phyloP scores from a whole-genome alignment of 2,113 vertebrate genomes.

The Chrysochloris asiatica region DNA sequence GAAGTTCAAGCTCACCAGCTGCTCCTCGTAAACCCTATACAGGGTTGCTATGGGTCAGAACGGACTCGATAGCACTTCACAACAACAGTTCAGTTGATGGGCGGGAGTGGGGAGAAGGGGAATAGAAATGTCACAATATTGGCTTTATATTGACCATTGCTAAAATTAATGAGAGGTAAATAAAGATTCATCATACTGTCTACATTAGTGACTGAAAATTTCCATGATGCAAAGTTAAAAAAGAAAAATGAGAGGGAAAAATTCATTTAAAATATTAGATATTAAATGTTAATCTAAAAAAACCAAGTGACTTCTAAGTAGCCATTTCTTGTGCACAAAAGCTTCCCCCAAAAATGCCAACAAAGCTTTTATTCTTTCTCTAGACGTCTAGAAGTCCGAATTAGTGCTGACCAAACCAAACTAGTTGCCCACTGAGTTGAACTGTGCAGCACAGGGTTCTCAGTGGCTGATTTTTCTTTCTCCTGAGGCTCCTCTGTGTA shows the following conservation, averaged over 20 bases:
- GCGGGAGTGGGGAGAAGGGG: not conserved
- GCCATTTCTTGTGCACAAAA: constrained; percentile 17
- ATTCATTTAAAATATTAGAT: not conserved
- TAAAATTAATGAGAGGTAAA: not conserved
- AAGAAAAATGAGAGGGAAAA: not conserved
- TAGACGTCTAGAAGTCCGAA: not conserved
- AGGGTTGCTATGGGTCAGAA: too few relatives aligned
- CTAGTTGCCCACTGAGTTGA: not conserved
- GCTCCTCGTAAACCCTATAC: too few relatives aligned
- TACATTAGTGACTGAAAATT: not conserved
- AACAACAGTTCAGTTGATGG: not conserved
- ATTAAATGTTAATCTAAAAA: too few relatives aligned
- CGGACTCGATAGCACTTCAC: too few relatives aligned
- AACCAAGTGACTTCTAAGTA: not conserved
- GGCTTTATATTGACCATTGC: not conserved
- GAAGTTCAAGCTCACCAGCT: too few relatives aligned
- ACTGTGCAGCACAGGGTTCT: not conserved
- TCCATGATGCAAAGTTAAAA: not conserved
- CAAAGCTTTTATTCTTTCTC: not conserved
- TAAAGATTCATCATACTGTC: not conserved
- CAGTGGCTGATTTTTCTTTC: not conserved
- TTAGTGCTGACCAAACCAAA: not conserved
- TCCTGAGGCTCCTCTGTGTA: not conserved
- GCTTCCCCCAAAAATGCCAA: not conserved
- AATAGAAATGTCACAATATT: not conserved